Conservation (phyloP, 2,113 vertebrate genomes). For the Pollachius pollachius region DNA sequence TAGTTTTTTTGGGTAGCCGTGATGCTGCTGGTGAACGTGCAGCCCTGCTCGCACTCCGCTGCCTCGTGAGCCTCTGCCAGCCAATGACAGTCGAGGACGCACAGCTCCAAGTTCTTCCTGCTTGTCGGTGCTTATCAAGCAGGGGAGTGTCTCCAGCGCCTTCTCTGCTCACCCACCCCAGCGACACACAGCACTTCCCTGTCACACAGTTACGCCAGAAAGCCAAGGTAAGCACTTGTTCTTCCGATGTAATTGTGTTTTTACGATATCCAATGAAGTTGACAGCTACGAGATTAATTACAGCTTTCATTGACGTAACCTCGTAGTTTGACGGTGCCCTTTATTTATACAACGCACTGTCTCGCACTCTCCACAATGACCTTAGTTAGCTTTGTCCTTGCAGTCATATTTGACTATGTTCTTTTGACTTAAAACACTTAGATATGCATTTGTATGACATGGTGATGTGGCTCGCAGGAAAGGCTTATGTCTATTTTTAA, state of each 20-base stretch:
- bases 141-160: conserved; percentile 39
- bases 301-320: too few species aligned
- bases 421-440: neutral
- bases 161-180: conserved; percentile 58
- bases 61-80: conserved; percentile 32
- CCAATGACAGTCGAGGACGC: conserved; percentile 55
- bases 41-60: conserved; percentile 24
- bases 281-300: too few species aligned
- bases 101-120: conserved; percentile 47
- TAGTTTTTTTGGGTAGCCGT: conserved; percentile 10
- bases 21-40: conserved; percentile 56
- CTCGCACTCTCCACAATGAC: conserved; percentile 5
- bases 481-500: conserved; percentile 64
- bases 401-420: neutral
- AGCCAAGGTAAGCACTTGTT: conserved; percentile 40
- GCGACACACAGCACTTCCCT: conserved; percentile 54
- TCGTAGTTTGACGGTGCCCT: too few species aligned
- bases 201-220: conserved; percentile 67
- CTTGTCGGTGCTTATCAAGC: conserved; percentile 26
- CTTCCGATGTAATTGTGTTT: neutral
- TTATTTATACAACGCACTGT: too few species aligned
- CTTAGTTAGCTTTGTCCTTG: conserved; percentile 15
- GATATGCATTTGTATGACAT: neutral
- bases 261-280: neutral
- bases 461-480: conserved; percentile 4